Base-by-base conservation (phyloP, 2,113 vertebrate species). In the Synchiropus splendidus region DNA sequence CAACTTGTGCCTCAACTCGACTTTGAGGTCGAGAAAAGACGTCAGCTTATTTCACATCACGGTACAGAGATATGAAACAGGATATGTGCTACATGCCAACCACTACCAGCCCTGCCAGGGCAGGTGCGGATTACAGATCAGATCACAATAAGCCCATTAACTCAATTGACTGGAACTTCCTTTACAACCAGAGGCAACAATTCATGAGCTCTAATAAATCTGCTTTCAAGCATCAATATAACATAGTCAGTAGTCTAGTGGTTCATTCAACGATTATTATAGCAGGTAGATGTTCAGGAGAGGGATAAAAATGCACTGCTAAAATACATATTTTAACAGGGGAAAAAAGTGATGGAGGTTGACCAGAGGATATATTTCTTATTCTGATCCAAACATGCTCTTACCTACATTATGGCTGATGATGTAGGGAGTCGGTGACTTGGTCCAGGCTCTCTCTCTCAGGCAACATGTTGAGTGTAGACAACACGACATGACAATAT, bases 401-500 rank as follows among this genome's bases (percentile, higher is more conserved):
- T 81, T 72, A 84, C 81, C 79, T 72, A 61, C 67, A 48, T 36
- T 13, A 33, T 13, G 37, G 0, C 2, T 17, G 16, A 39, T 18
- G 61, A 49, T 31, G 64, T 6, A 37, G 54, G 68, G 70, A 71
- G 64, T 60, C 57, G 45, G 64, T 67, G 80, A 70, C 72, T 64
- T 41, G 52, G 13, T 66, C 64, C 53, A 56, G 59, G 51, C 52
- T 72, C 47, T 55, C 51, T 72, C 47, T 55, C 51, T 61, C 41
- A 36, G 64, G 54, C 78, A 82, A 85, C 81, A 76, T 85, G 82
- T 85, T 85, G 85, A 81, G 63, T 74, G 42, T 50, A 54, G 48
- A 54, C 51, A 16, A 44, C 58, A 71, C 57, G 42, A 46, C 47
- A 42, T 21, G 15, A 42, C 12, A n/a, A n/a, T n/a, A n/a, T n/a